phyloP scores from a whole-genome alignment of 2,797 vertebrate genomes.

The Eidolon dupreanum region DNA sequence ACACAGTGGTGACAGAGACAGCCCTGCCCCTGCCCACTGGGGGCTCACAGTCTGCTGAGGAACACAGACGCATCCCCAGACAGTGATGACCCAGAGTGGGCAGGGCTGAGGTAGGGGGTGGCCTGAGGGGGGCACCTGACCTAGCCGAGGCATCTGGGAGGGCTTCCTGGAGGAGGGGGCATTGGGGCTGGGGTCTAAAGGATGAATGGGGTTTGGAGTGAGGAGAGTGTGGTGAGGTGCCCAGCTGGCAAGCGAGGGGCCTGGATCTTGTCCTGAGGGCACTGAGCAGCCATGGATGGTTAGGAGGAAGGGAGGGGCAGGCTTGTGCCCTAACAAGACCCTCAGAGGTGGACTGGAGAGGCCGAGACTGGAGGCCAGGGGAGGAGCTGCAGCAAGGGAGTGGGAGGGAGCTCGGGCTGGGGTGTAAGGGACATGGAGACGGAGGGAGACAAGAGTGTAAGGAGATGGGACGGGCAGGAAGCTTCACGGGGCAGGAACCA shows the following conservation, averaged over 20 bases:
- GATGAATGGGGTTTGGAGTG: not conserved
- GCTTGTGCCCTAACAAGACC: not conserved
- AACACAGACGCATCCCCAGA: not conserved
- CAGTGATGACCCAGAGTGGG: not conserved
- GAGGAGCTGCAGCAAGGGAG: not conserved
- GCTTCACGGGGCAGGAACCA: not conserved
- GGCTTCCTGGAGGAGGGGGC: conserved; percentile 25
- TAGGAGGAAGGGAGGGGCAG: not conserved
- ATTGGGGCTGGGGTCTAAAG: not conserved
- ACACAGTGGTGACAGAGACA: not conserved
- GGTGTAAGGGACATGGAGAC: not conserved
- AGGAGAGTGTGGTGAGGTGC: not conserved
- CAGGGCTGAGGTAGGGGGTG: not conserved
- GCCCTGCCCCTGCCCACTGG: not conserved
- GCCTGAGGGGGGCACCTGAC: not conserved
- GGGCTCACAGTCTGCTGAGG: not conserved
- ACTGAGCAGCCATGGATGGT: not conserved
- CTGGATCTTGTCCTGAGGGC: not conserved
- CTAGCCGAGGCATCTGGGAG: not conserved
- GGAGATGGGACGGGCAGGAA: not conserved
- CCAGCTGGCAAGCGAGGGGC: accelerated
- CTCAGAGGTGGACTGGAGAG: not conserved
- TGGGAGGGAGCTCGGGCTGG: not conserved
- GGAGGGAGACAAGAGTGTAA: not conserved
- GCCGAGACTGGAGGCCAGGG: not conserved